Evolutionary conservation across 2,113 vertebrate genomes (phyloP).

Genomic region (Agelaius phoeniceus): DNA sequence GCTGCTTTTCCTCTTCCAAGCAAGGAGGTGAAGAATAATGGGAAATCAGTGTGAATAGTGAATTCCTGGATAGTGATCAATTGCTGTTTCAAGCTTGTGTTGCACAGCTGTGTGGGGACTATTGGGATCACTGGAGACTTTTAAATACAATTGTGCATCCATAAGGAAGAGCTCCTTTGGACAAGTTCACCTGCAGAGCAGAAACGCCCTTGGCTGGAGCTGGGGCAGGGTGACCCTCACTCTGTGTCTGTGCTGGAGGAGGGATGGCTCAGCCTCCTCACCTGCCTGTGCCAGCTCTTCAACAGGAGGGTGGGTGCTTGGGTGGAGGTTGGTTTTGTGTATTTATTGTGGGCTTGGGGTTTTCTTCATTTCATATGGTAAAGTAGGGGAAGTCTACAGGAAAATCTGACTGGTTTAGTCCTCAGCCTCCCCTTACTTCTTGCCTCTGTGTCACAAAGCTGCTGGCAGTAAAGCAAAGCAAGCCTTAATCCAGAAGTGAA

Average conservation of each 20-base stretch:
- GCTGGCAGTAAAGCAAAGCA: background rate
- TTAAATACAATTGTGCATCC: rapidly evolving
- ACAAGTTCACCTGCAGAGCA: background rate
- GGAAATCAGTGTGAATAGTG: background rate
- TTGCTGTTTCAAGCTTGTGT: background rate
- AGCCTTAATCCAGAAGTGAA: background rate
- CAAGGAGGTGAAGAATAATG: background rate
- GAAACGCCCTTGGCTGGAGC: rapidly evolving
- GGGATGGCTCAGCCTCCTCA: background rate
- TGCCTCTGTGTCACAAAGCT: background rate
- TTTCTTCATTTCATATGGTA: background rate
- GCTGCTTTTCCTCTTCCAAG: background rate
- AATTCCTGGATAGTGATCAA: rapidly evolving
- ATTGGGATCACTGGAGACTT: background rate
- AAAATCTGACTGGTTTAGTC: background rate
- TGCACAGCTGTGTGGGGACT: background rate
- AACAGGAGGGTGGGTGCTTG: rapidly evolving
- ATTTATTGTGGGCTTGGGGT: rapidly evolving
- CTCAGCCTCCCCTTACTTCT: no score
- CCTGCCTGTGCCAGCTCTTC: background rate
- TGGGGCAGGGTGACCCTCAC: background rate
- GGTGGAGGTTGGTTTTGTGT: rapidly evolving
- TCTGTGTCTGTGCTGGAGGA: background rate
- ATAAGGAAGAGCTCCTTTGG: background rate
- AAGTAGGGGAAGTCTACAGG: background rate